Percentiles rank a stretch among this genome's conserved stretches.
Evolutionary conservation across 2,888 invertebrate genomes (phyloP).

Genomic region (Carpatolechia fugitivella): DNA sequence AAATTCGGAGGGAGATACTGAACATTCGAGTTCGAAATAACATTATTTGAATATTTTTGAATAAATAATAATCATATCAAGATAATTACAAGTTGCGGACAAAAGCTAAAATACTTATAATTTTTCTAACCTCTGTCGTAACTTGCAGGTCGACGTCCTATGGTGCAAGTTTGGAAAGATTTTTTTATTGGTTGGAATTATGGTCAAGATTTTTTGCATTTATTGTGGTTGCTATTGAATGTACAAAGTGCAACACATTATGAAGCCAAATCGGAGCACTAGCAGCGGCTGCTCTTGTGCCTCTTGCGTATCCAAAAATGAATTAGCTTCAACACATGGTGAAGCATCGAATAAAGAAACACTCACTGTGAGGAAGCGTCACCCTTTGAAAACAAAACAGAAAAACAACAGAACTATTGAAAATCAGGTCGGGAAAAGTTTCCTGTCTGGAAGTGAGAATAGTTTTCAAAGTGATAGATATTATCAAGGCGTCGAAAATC

Average conservation of each 20-base stretch:
- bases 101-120: too few species aligned
- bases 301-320: slow-evolving; percentile 16
- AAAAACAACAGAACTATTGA: not conserved
- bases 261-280: slow-evolving; percentile 26
- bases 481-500: slow-evolving; percentile 14
- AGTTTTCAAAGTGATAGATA: not conserved
- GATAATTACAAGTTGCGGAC: too few species aligned
- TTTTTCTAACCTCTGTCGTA: too few species aligned
- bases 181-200: slow-evolving; percentile 17
- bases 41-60: too few species aligned
- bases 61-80: too few species aligned
- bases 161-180: slow-evolving; percentile 25
- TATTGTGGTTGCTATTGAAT: slow-evolving; percentile 16
- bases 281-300: not conserved
- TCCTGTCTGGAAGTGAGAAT: not conserved
- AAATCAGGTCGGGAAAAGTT: not conserved
- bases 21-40: too few species aligned
- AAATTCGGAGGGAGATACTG: too few species aligned
- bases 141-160: slow-evolving; percentile 20
- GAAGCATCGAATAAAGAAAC: not conserved
- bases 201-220: slow-evolving; percentile 12
- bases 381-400: not conserved
- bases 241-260: slow-evolving; percentile 33
- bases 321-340: not conserved
- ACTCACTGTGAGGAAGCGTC: not conserved